A percentile compares a stretch with the other conserved stretches of the same genome.
These are phyloP conservation scores for Plecturocebus donacophilus DNA, from an alignment of 2,113 vertebrate species.

Conservation along the genomic window DNA sequence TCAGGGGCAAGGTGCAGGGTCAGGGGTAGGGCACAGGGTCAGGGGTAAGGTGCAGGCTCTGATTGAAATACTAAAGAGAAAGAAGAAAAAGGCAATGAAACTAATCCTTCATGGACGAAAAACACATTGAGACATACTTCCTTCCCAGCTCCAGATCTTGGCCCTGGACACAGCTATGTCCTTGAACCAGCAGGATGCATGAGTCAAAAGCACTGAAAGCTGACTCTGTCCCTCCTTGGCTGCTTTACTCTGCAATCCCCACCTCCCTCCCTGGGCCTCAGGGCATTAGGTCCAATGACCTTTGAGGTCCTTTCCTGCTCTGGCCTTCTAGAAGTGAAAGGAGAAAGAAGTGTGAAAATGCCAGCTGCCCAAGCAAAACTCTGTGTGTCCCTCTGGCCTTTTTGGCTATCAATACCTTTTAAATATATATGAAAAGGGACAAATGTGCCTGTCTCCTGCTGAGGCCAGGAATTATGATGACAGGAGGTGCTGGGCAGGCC, in stretches of 20 bases:
- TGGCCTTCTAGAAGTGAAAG: not conserved
- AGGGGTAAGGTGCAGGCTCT: not conserved
- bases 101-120: not conserved
- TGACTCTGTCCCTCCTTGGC: too few relatives aligned
- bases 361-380: not conserved
- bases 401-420: constrained; percentile 67
- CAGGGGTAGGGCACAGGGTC: not conserved
- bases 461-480: not conserved
- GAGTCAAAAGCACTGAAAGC: not conserved
- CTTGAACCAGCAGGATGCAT: not conserved
- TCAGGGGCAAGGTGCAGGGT: not conserved
- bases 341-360: constrained; percentile 51
- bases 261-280: not conserved
- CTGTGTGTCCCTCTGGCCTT: constrained; percentile 15
- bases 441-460: not conserved
- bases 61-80: not conserved
- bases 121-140: not conserved
- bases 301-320: not conserved
- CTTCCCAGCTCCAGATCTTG: not conserved
- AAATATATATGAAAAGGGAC: constrained; percentile 71
- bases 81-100: not conserved
- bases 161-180: not conserved
- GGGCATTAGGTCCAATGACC: not conserved
- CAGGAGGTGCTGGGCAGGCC: not conserved
- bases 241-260: fast-evolving